Evolutionary conservation across 2,888 invertebrate species (phyloP).

Genomic region (Arctia plantaginis): DNA sequence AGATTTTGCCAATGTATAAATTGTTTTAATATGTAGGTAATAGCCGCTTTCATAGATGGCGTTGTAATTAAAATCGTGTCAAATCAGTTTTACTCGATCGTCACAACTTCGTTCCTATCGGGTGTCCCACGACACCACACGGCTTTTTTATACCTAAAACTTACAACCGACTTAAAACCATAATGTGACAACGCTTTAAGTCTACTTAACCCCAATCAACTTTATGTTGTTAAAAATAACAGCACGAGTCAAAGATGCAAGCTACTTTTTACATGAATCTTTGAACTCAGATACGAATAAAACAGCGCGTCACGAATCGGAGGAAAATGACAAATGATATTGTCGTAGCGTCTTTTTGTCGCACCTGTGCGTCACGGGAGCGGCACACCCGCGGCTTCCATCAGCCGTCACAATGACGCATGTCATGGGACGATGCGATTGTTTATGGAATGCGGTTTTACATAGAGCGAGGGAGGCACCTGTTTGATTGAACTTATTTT

Average conservation of each 20-base stretch:
- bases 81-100: too few relatives aligned
- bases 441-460: conserved; percentile 48
- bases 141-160: not conserved
- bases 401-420: conserved; percentile 49
- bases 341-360: conserved; percentile 60
- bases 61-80: too few relatives aligned
- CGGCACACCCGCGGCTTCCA: conserved; percentile 28
- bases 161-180: not conserved
- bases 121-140: too few relatives aligned
- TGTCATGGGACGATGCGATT: conserved; percentile 53
- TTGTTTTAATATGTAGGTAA: too few relatives aligned
- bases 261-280: conserved; percentile 13
- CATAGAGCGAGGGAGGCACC: conserved; percentile 57
- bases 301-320: conserved; percentile 67
- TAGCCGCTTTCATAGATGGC: too few relatives aligned
- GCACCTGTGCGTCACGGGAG: conserved; percentile 57
- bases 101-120: too few relatives aligned
- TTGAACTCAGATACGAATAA: conserved; percentile 44
- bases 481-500: conserved; percentile 12
- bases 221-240: not conserved
- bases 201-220: not conserved
- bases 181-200: not conserved
- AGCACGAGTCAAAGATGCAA: not conserved
- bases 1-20: too few relatives aligned
- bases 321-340: conserved; percentile 68